These are phyloP conservation scores for Siniperca chuatsi DNA, from an alignment of 2,113 vertebrate species.

Conservation along the genomic window DNA sequence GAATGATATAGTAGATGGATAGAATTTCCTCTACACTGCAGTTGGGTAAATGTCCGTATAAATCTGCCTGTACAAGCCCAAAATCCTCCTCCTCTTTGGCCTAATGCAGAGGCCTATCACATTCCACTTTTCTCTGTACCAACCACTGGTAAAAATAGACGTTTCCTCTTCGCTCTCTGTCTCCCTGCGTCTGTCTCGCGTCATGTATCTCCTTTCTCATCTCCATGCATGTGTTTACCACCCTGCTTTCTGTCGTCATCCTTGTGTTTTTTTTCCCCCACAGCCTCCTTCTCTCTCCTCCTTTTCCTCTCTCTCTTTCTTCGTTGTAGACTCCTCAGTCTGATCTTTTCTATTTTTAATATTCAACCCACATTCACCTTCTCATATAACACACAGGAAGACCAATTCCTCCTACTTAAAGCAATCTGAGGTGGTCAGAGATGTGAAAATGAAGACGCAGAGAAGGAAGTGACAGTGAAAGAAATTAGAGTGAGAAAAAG, in stretches of 20 bases:
- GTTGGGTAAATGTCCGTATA: constrained; percentile 43
- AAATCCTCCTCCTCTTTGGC: constrained; percentile 43
- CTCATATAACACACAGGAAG: constrained; percentile 55
- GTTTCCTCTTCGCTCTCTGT: constrained; percentile 47
- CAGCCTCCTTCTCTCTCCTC: constrained; percentile 33
- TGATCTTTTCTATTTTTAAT: constrained; percentile 76
- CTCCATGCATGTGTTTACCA: constrained; percentile 55
- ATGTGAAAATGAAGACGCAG: constrained; percentile 26
- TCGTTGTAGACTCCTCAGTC: constrained; percentile 42
- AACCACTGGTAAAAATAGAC: constrained; percentile 77
- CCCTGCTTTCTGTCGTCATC: constrained; percentile 59
- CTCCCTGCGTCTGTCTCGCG: constrained; percentile 26
- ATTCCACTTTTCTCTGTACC: constrained; percentile 52
- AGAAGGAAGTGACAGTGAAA: constrained; percentile 2
- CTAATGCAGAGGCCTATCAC: constrained; percentile 61
- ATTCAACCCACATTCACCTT: constrained; percentile 77
- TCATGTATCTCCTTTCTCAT: constrained; percentile 58
- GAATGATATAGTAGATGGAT: constrained; percentile 35
- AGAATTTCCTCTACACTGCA: constrained; percentile 71
- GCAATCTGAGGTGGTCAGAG: constrained; percentile 51
- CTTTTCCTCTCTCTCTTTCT: constrained; percentile 29
- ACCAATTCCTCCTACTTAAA: constrained; percentile 47
- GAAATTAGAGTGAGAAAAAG: constrained; percentile 28
- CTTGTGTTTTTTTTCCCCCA: constrained; percentile 44
- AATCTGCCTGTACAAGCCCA: constrained; percentile 52